phyloP scores from a whole-genome alignment of 2,888 invertebrate genomes.

The Orchestes rusci region DNA sequence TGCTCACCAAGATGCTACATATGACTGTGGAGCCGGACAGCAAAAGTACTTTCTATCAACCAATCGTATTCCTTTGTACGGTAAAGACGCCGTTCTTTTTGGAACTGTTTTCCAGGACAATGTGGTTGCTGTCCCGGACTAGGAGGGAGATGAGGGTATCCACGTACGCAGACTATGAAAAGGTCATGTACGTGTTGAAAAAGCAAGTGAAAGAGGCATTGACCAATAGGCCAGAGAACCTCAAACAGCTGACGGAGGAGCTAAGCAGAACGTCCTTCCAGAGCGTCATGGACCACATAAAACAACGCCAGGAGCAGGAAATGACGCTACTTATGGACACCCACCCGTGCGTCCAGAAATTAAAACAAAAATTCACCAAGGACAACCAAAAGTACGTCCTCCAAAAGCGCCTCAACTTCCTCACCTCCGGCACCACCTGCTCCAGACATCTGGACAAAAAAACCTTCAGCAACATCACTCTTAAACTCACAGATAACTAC shows the following conservation, averaged over 20 bases:
- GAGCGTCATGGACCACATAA: constrained; percentile 35
- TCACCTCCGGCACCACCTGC: constrained; percentile 35
- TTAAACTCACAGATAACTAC: constrained; percentile 31
- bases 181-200: constrained; percentile 37
- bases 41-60: constrained; percentile 36
- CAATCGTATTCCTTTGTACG: constrained; percentile 37
- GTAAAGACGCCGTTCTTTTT: constrained; percentile 36
- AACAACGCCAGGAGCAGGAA: constrained; percentile 36
- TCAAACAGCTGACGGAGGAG: constrained; percentile 34
- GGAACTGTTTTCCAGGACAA: constrained; percentile 40
- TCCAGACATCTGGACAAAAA: constrained; percentile 37
- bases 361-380: constrained; percentile 31
- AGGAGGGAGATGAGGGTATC: constrained; percentile 42
- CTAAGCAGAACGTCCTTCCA: constrained; percentile 36
- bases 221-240: constrained; percentile 35
- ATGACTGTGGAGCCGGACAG: constrained; percentile 36
- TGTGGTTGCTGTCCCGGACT: constrained; percentile 41
- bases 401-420: constrained; percentile 34
- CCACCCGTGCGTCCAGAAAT: constrained; percentile 34
- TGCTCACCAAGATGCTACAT: constrained; percentile 37
- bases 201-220: constrained; percentile 38
- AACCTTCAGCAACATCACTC: constrained; percentile 26
- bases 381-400: constrained; percentile 33
- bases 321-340: constrained; percentile 30
- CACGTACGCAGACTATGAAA: constrained; percentile 38